Percentiles rank a stretch among this genome's conserved stretches.
These are phyloP conservation scores for Meghimatium bilineatum DNA, from an alignment of 2,888 invertebrate species.

Conservation along the genomic window DNA sequence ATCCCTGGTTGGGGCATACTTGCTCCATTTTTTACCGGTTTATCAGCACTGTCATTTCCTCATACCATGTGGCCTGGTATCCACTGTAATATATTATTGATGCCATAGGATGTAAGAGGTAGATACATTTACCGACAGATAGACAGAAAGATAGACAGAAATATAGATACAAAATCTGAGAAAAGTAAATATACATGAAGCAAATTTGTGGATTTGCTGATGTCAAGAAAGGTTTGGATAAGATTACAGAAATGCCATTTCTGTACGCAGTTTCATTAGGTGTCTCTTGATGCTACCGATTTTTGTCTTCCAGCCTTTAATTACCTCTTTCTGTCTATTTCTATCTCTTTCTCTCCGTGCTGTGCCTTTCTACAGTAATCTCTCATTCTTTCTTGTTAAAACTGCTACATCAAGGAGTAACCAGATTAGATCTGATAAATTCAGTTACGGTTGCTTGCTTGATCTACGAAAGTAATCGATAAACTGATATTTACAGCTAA, in stretches of 20 bases:
- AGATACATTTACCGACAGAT: too few species aligned
- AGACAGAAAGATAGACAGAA: too few species aligned
- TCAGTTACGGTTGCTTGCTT: slow-evolving; percentile 1
- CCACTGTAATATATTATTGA: too few species aligned
- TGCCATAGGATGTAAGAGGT: too few species aligned
- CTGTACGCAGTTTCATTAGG: neutral
- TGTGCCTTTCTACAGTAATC: neutral
- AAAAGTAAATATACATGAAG: too few species aligned
- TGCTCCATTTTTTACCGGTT: too few species aligned
- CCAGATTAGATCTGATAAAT: slow-evolving; percentile 9
- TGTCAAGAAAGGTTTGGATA: neutral
- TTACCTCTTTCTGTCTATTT: neutral
- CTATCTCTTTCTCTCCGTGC: neutral
- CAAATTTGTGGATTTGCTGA: too few species aligned
- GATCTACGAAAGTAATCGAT: slow-evolving; percentile 4
- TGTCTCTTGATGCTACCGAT: neutral
- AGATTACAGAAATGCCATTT: neutral
- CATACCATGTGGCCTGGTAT: too few species aligned
- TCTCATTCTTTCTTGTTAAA: neutral
- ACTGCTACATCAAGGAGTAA: neutral
- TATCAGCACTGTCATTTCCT: too few species aligned
- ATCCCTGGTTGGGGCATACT: too few species aligned
- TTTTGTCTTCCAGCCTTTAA: neutral
- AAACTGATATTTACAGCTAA: neutral
- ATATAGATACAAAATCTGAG: too few species aligned